Evolutionary conservation across 2,888 invertebrate genomes (phyloP).

Genomic region (Thumatha senex): DNA sequence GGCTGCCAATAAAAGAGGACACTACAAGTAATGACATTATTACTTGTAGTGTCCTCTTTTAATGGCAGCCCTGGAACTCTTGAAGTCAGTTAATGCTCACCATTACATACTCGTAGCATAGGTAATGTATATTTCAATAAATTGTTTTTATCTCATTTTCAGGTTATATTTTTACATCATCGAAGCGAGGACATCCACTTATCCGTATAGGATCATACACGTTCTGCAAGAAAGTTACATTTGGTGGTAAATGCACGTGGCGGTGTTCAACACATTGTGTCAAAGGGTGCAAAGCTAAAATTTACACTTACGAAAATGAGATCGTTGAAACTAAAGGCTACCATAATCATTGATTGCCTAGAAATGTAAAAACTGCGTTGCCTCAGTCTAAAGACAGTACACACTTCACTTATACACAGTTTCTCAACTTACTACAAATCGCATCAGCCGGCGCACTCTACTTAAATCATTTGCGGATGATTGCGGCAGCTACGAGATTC

Average conservation of each 20-base stretch:
- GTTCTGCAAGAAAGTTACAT: constrained; percentile 2
- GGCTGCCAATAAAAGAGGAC: too few relatives aligned
- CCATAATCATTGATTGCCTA: constrained; percentile 4
- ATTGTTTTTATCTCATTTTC: not conserved
- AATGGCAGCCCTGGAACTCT: too few relatives aligned
- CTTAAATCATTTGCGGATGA: too few relatives aligned
- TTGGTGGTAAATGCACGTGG: constrained; percentile 11
- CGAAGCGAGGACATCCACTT: constrained; percentile 2
- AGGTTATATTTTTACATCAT: constrained; percentile 6
- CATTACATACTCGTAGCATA: too few relatives aligned
- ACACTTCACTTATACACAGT: not conserved
- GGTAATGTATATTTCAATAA: too few relatives aligned
- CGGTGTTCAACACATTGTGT: constrained; percentile 12
- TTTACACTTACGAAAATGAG: constrained; percentile 1
- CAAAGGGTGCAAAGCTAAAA: constrained; percentile 8
- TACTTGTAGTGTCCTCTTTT: too few relatives aligned
- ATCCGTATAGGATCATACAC: constrained; percentile 8
- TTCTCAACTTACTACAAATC: too few relatives aligned
- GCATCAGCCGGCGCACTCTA: too few relatives aligned
- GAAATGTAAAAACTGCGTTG: not conserved
- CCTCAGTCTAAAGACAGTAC: not conserved
- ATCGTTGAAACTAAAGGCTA: constrained; percentile 3
- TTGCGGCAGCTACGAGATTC: too few relatives aligned
- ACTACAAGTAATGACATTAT: too few relatives aligned
- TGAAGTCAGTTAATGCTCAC: too few relatives aligned